phyloP scores from a whole-genome alignment of 2,888 invertebrate genomes.

The Hedya salicella region DNA sequence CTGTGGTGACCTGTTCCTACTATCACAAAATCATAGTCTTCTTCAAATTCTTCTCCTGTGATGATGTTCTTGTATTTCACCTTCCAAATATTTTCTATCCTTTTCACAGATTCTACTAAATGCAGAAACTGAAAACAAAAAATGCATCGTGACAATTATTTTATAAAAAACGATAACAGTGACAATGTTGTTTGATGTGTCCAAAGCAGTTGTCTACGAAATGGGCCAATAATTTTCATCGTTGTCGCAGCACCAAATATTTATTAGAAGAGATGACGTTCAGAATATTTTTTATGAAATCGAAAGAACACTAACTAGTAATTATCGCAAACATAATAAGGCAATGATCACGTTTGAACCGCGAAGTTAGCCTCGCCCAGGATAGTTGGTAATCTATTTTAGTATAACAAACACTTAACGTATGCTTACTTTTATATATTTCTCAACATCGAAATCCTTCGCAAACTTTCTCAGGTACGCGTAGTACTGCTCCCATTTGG shows the following conservation, averaged over 20 bases:
- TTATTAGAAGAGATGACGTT: too few species aligned
- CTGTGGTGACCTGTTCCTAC: conserved; percentile 88
- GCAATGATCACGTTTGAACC: too few species aligned
- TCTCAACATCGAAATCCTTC: conserved; percentile 66
- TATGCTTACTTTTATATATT: conserved; percentile 66
- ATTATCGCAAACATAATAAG: too few species aligned
- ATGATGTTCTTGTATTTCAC: conserved; percentile 64
- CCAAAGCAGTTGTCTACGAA: too few species aligned
- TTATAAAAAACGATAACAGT: too few species aligned
- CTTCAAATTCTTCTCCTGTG: conserved; percentile 66
- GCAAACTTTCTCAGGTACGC: conserved; percentile 67
- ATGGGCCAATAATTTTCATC: too few species aligned
- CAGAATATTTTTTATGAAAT: too few species aligned
- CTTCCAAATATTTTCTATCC: conserved; percentile 64
- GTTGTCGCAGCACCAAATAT: too few species aligned
- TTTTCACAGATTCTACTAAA: conserved; percentile 64
- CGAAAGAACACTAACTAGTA: too few species aligned
- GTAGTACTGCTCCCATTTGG: conserved; percentile 67
- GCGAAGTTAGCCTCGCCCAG: too few species aligned
- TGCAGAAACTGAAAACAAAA: conserved; percentile 66
- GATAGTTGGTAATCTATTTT: too few species aligned
- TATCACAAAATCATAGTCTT: conserved; percentile 87
- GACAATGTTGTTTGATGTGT: too few species aligned
- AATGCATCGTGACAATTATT: background rate
- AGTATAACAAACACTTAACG: background rate